Evolutionary conservation across 2,888 invertebrate genomes (phyloP), one percentile per base, ranked within the genome.

Genomic region (Dryobota labecula): DNA sequence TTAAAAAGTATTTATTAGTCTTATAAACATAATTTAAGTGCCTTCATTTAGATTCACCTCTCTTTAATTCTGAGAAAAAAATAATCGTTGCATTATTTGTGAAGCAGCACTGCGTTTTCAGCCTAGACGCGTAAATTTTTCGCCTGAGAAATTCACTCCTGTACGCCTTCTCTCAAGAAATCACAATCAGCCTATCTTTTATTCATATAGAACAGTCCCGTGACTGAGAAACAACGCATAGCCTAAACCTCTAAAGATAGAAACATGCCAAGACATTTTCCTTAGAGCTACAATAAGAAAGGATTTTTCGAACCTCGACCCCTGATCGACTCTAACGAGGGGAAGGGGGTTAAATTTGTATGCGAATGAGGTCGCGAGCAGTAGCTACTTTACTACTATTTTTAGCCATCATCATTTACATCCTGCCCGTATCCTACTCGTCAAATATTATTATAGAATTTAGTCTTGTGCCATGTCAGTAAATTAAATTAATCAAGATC

Each of bases 231-330:
- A 33, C 45, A 47, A 33, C 11, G 13, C 3, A 47, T 11, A 36
- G 13, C 36, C 43, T 24, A 24, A 36, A 43, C 36, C 20, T 33
- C 36, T 18, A 18, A 67, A 45, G 45, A 58, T 38, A 58, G 30
- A 58, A 58, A 53, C 4, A 53, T 38, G 24, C 11, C 53, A 58
- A 73, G 36, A 58, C 13, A 2, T 38, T 66, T 38, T 61, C 56
- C 54, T 56, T 49, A 61, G 8, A 33, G n/a, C 24, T 73, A 41
- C 36, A 61, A 43, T 74, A 61, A 27, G 61, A 75, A 69, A 62
- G 43, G 61, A 62, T 75, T 62, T 69, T 69, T 57, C 56, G 38
- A 62, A 75, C 30, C 70, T 75, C 75, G 43, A 75, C 49, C 75
- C 36, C 49, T n/a, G 56, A 57, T 30, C 38, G 47, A 54, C 6